Percentiles rank a stretch among this genome's conserved stretches.
These are phyloP conservation scores for Brachypodius melanocephalos DNA, from an alignment of 2,113 vertebrate genomes.

Conservation along the genomic window DNA sequence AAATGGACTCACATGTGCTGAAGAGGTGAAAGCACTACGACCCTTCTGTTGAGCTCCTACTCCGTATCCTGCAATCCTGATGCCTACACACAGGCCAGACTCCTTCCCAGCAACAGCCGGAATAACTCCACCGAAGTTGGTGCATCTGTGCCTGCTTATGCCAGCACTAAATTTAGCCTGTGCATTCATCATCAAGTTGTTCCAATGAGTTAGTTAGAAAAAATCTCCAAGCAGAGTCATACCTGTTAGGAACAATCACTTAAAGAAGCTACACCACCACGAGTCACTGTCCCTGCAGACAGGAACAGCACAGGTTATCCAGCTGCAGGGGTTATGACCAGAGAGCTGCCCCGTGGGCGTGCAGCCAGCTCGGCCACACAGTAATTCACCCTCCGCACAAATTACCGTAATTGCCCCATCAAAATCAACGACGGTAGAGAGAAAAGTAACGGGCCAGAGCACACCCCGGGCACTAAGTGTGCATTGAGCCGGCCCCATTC, in stretches of 20 bases:
- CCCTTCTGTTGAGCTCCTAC: accelerated
- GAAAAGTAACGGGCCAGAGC: not conserved
- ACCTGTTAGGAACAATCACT: not conserved
- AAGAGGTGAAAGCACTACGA: accelerated
- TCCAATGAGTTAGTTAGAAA: not conserved
- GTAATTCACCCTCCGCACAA: accelerated
- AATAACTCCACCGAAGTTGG: not conserved
- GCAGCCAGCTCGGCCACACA: not conserved
- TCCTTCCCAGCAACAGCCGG: not conserved
- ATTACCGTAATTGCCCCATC: accelerated
- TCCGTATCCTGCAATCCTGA: not conserved
- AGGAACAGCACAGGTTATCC: accelerated
- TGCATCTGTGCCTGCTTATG: not conserved
- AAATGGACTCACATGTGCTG: not conserved
- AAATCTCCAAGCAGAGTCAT: not conserved
- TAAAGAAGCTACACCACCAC: not conserved
- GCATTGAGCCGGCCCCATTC: accelerated
- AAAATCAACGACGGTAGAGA: accelerated
- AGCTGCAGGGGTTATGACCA: not conserved
- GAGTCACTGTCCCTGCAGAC: not conserved
- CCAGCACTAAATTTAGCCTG: not conserved
- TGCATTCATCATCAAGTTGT: not conserved
- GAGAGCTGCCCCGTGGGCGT: not conserved
- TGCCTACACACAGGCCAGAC: not conserved
- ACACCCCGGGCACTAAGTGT: accelerated